Percentiles rank a stretch among this genome's conserved stretches.
phyloP scores from a whole-genome alignment of 2,113 vertebrate species.

The Steatornis caripensis region DNA sequence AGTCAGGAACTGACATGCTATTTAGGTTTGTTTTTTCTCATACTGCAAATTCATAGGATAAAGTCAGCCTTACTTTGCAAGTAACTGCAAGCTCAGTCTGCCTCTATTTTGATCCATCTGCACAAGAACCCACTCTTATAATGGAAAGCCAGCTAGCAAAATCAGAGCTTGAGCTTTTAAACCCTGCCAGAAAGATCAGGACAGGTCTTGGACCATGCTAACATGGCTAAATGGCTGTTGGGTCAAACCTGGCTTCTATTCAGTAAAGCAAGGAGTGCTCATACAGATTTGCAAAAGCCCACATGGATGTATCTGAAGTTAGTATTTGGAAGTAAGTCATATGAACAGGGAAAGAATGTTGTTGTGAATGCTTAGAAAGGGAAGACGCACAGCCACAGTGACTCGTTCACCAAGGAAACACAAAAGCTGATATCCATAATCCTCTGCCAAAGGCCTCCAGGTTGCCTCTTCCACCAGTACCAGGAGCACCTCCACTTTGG shows the following conservation, averaged over 20 bases:
- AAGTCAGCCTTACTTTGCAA: constrained; percentile 11
- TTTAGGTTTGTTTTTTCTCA: neutral
- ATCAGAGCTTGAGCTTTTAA: neutral
- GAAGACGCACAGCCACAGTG: neutral
- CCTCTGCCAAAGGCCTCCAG: neutral
- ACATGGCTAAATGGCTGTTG: neutral
- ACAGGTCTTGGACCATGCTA: neutral
- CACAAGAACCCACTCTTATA: neutral
- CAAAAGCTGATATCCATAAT: neutral
- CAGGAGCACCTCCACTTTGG: neutral
- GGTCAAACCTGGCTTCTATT: neutral
- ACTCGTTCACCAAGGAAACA: neutral
- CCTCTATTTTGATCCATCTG: constrained; percentile 4
- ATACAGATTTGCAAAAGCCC: neutral
- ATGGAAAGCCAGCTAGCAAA: neutral
- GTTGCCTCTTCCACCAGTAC: neutral
- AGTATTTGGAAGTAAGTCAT: neutral
- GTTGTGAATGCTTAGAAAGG: neutral
- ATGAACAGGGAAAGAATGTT: neutral
- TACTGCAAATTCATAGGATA: neutral
- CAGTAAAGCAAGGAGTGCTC: neutral
- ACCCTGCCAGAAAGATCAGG: neutral
- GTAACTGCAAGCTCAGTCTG: neutral
- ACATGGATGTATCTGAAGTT: neutral
- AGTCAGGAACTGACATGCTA: neutral